phyloP scores from a whole-genome alignment of 2,888 invertebrate genomes.

The Parnassius mnemosyne region DNA sequence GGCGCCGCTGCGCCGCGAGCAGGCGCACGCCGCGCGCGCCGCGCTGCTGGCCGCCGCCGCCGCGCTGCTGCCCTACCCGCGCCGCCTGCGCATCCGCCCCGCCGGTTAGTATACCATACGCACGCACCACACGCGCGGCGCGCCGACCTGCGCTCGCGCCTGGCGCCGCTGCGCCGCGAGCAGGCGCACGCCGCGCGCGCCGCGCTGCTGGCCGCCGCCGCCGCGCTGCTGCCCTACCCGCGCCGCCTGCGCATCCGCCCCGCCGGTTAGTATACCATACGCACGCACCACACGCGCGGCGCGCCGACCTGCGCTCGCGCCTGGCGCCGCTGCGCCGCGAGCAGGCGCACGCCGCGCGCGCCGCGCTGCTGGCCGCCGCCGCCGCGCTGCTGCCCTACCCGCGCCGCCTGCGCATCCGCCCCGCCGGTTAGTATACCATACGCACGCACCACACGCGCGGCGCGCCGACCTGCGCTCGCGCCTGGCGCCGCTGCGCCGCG shows the following conservation, averaged over 20 bases:
- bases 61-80: conserved; percentile 38
- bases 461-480: conserved; percentile 64
- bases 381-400: conserved; percentile 38
- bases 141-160: conserved; percentile 59
- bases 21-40: conserved; percentile 48
- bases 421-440: background rate
- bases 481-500: conserved; percentile 56
- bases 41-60: conserved; percentile 40
- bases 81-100: background rate
- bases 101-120: background rate
- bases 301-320: conserved; percentile 61
- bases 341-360: conserved; percentile 46
- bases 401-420: background rate
- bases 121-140: too few species aligned
- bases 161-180: conserved; percentile 57
- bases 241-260: background rate
- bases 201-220: conserved; percentile 40
- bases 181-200: conserved; percentile 48
- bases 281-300: too few species aligned
- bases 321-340: conserved; percentile 58
- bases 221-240: conserved; percentile 39
- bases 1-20: conserved; percentile 55
- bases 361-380: conserved; percentile 43
- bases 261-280: background rate
- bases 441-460: too few species aligned